Percentiles rank a stretch among this genome's conserved stretches.
phyloP scores from a whole-genome alignment of 2,113 vertebrate species.

The Aldabrachelys gigantea region DNA sequence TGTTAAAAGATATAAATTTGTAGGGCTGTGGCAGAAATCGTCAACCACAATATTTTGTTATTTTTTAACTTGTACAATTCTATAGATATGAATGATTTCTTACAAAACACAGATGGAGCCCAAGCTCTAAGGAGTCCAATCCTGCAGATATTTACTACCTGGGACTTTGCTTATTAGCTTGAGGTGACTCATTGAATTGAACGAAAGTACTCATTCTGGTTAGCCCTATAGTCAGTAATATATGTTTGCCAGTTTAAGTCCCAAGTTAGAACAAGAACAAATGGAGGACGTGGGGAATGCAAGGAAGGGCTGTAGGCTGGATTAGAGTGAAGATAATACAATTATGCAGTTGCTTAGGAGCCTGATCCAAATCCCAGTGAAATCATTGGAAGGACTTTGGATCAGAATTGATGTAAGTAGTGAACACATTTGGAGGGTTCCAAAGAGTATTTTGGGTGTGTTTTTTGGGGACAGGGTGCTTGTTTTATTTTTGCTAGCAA shows the following conservation, averaged over 20 bases:
- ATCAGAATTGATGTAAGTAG: not conserved
- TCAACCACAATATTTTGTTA: not conserved
- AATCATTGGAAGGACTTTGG: not conserved
- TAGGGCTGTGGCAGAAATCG: not conserved
- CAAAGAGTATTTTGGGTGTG: not conserved
- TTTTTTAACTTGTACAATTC: not conserved
- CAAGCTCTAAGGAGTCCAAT: not conserved
- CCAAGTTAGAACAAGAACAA: not conserved
- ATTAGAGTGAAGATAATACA: not conserved
- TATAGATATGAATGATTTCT: not conserved
- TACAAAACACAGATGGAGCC: not conserved
- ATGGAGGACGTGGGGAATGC: not conserved
- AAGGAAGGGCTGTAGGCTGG: not conserved
- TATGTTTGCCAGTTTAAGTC: not conserved
- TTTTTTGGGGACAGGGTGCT: too few relatives aligned
- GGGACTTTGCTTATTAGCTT: not conserved
- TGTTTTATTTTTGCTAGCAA: not conserved
- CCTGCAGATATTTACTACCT: not conserved
- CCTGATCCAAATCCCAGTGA: not conserved
- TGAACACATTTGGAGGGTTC: not conserved
- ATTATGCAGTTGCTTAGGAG: not conserved
- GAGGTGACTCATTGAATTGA: not conserved
- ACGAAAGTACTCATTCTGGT: not conserved
- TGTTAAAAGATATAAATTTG: not conserved
- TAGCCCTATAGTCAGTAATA: not conserved